phyloP scores from a whole-genome alignment of 37 sponge, comb jelly and placozoan species.

The Ianthella basta region DNA sequence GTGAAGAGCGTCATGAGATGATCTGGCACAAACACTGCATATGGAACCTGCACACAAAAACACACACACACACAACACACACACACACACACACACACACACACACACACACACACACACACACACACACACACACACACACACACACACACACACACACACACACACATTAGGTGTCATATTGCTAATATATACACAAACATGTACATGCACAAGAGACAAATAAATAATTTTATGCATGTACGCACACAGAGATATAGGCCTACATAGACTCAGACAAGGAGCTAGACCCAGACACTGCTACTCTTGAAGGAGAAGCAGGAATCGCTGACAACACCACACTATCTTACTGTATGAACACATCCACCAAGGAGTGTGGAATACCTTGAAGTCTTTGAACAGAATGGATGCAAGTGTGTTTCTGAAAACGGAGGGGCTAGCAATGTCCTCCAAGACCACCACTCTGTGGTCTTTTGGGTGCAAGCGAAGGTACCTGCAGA shows the following conservation, averaged over 20 bases:
- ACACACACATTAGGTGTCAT: conserved; percentile 14
- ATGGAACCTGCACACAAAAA: conserved; percentile 62
- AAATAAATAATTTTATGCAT: neutral
- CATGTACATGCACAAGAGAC: neutral
- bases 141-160: too few species aligned
- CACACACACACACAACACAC: neutral
- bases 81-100: too few species aligned
- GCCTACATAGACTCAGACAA: neutral
- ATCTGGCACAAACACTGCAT: conserved; percentile 65
- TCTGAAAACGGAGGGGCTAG: conserved; percentile 73
- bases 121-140: too few species aligned
- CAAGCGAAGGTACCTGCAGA: conserved; percentile 74
- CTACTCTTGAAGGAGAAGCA: too few species aligned
- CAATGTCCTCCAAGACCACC: conserved; percentile 79
- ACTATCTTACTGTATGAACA: neutral
- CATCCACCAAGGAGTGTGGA: too few species aligned
- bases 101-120: too few species aligned
- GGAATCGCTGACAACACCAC: neutral
- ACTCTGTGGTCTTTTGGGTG: conserved; percentile 82
- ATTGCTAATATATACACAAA: neutral
- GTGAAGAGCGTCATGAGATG: conserved; percentile 71
- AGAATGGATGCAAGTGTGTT: conserved; percentile 81
- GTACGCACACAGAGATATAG: neutral
- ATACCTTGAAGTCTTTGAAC: conserved; percentile 79
- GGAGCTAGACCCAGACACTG: too few species aligned